Conservation (phyloP, 2,888 invertebrate species). For the Andrena marginata region DNA sequence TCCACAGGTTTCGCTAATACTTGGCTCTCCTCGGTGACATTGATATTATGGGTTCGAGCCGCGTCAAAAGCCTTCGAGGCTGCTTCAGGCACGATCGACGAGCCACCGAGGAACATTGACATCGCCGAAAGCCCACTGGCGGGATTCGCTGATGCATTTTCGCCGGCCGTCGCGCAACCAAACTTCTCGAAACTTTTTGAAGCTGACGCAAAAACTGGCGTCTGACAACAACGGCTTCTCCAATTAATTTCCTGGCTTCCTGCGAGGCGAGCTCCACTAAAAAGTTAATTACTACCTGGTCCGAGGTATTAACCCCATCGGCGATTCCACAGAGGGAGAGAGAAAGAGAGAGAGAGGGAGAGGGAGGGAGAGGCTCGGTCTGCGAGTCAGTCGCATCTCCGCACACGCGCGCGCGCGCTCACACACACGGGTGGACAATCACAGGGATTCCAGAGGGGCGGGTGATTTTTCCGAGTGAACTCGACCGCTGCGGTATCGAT, state of each 20-base stretch:
- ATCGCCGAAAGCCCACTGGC: neutral
- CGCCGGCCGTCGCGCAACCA: neutral
- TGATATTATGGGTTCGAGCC: neutral
- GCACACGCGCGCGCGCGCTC: neutral
- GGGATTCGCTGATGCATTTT: neutral
- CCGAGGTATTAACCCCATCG: constrained; percentile 25
- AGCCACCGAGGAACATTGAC: neutral
- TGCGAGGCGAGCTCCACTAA: neutral
- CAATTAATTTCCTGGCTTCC: constrained; percentile 27
- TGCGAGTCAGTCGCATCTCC: neutral
- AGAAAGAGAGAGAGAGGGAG: neutral
- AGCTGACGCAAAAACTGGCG: neutral
- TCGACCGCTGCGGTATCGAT: constrained; percentile 54
- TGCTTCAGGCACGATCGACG: too few species aligned
- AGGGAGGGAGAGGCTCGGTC: neutral
- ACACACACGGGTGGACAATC: neutral
- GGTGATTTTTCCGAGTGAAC: constrained; percentile 38
- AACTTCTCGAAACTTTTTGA: constrained; percentile 8
- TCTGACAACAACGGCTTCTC: constrained; percentile 9
- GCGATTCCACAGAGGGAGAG: neutral
- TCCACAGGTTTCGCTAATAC: neutral
- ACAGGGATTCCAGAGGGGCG: neutral
- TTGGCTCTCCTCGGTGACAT: neutral
- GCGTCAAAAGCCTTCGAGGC: neutral
- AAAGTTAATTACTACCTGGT: constrained; percentile 46